A percentile compares a stretch with the other conserved stretches of the same genome.
phyloP scores from a whole-genome alignment of 2,113 vertebrate species.

The Nycticebus coucang region DNA sequence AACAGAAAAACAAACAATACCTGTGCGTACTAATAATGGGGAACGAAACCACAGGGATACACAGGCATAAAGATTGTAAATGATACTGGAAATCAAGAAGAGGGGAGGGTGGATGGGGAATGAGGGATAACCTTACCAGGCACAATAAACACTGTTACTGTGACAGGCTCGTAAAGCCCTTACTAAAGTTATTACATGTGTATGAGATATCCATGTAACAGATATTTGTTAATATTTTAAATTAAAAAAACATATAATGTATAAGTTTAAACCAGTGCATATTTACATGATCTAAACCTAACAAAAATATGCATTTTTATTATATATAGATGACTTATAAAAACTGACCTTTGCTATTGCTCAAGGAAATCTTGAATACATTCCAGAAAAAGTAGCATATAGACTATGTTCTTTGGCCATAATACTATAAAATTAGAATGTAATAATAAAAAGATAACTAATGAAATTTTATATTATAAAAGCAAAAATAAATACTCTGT shows the following conservation, averaged over 20 bases:
- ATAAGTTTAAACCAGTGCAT: not conserved
- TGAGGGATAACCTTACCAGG: no score
- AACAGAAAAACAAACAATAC: no score
- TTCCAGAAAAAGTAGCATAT: not conserved
- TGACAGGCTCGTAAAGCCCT: no score
- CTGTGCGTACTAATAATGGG: no score
- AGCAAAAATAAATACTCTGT: slow-evolving; percentile 1
- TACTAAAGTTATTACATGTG: no score
- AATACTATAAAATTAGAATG: slow-evolving; percentile 15
- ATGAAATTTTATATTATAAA: not conserved
- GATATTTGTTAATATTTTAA: no score
- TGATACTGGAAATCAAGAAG: no score
- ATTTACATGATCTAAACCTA: slow-evolving; percentile 28
- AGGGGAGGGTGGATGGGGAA: no score
- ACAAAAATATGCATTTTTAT: not conserved
- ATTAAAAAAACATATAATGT: not conserved
- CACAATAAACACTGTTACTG: no score
- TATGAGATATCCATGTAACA: no score
- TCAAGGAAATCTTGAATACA: not conserved
- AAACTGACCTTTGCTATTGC: not conserved
- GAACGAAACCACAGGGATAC: no score
- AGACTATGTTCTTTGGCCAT: not conserved
- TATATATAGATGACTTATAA: not conserved
- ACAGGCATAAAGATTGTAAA: no score
- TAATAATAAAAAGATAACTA: not conserved